Evolutionary conservation across 2,797 vertebrate genomes (phyloP).

Genomic region (Alcedo atthis): DNA sequence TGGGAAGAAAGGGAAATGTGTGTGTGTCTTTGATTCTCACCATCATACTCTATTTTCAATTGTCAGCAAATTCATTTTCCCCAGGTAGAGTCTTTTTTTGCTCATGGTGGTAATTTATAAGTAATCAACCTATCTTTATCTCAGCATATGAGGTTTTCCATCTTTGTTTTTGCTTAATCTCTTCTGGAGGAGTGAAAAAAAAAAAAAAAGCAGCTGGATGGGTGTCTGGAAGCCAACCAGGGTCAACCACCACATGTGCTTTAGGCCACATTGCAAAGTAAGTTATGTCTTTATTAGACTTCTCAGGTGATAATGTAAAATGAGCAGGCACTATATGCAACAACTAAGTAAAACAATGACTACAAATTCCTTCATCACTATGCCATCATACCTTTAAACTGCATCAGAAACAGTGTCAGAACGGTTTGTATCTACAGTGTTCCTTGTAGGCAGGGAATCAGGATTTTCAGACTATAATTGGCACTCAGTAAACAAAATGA

Average conservation of each 20-base stretch:
- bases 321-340: background rate
- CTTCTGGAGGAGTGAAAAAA: background rate
- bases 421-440: background rate
- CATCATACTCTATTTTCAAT: background rate
- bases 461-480: background rate
- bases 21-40: background rate
- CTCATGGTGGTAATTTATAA: background rate
- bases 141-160: background rate
- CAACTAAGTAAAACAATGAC: background rate
- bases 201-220: background rate
- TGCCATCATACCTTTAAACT: background rate
- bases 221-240: background rate
- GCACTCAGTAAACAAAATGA: background rate
- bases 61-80: background rate
- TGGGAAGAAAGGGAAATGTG: background rate
- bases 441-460: background rate
- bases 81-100: background rate
- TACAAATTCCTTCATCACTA: background rate
- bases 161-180: background rate
- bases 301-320: background rate
- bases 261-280: background rate
- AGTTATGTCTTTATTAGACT: background rate
- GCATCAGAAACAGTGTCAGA: background rate
- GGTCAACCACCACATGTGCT: background rate
- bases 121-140: background rate